These are phyloP conservation scores for Ridgeia piscesae DNA, from an alignment of 1,140 invertebrate genomes.

Conservation along the genomic window DNA sequence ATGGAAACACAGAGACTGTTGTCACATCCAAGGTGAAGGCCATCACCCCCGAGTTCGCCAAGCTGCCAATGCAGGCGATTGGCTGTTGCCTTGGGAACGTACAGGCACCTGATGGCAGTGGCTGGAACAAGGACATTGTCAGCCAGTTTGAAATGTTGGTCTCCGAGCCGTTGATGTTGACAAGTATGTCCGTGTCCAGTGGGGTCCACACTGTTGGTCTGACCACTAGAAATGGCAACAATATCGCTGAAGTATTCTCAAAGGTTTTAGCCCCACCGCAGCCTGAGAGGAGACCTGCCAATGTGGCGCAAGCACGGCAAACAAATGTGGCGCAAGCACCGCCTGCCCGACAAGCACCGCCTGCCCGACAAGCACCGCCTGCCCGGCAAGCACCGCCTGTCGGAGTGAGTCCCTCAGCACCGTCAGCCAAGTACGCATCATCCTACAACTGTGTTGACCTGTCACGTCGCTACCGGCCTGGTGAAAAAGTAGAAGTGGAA, in stretches of 20 bases:
- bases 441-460: neutral
- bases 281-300: neutral
- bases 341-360: no score
- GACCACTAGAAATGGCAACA: neutral
- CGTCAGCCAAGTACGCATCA: neutral
- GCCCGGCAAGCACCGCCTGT: no score
- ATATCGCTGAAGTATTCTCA: neutral
- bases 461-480: neutral
- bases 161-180: slow-evolving; percentile 48
- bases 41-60: neutral
- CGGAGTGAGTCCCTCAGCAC: no score
- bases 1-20: slow-evolving; percentile 16
- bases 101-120: neutral
- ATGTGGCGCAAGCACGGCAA: no score
- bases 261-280: neutral
- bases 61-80: slow-evolving; percentile 17
- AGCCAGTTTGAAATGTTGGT: slow-evolving; percentile 28
- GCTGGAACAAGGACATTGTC: neutral
- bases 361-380: no score
- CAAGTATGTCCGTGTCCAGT: slow-evolving; percentile 40
- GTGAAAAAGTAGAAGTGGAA: neutral
- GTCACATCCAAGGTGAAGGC: slow-evolving; percentile 14
- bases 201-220: slow-evolving; percentile 6
- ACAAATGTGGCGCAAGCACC: no score
- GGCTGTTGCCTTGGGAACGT: slow-evolving; percentile 14